Conservation (phyloP, 2,797 vertebrate species). For the Poeciliopsis paucimaculata region DNA sequence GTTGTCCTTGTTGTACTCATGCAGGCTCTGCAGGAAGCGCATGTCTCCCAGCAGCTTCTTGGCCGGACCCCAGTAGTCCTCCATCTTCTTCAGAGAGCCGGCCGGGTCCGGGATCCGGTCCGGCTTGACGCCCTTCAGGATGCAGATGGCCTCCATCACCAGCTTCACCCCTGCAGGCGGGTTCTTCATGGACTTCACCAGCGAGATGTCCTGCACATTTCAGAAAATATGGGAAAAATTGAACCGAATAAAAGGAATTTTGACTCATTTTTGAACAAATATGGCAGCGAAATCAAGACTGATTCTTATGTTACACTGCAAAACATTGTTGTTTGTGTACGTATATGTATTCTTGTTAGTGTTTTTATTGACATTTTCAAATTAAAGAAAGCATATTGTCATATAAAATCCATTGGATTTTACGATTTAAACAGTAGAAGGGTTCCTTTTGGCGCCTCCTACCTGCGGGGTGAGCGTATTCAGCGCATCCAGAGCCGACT, state of each 20-base stretch:
- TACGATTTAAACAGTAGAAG: neutral
- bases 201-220: conserved; percentile 86
- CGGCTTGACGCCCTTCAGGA: conserved; percentile 91
- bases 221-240: neutral
- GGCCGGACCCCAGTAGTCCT: conserved; percentile 93
- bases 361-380: too few species aligned
- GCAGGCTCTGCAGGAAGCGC: conserved; percentile 90
- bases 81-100: conserved; percentile 87
- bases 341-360: too few species aligned
- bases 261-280: too few species aligned
- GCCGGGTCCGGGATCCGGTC: conserved; percentile 89
- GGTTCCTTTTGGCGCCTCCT: conserved; percentile 3
- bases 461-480: conserved; percentile 90
- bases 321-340: too few species aligned
- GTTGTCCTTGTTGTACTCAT: conserved; percentile 92
- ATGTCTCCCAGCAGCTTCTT: conserved; percentile 91
- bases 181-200: conserved; percentile 94
- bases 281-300: too few species aligned
- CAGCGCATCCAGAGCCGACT: conserved; percentile 86
- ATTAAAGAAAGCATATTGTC: neutral
- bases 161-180: conserved; percentile 90
- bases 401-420: neutral
- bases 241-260: too few species aligned
- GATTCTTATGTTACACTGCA: too few species aligned
- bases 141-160: conserved; percentile 94